A percentile compares a stretch with the other conserved stretches of the same genome.
Conservation (phyloP, 2,888 invertebrate genomes). For the Eupithecia subfuscata region DNA sequence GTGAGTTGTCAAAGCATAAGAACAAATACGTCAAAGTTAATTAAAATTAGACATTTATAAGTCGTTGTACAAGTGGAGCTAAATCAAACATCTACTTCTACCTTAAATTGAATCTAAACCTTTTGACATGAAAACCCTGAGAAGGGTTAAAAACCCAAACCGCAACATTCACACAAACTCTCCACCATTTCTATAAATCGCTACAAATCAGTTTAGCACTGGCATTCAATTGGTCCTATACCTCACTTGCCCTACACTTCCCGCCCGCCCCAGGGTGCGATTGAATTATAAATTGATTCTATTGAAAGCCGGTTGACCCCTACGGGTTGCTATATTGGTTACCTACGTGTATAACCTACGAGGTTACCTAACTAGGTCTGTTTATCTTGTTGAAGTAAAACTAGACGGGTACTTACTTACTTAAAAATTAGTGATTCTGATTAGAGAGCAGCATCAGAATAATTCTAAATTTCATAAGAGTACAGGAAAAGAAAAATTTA, state of each 20-base stretch:
- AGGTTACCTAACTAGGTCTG: background rate
- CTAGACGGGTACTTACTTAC: no score
- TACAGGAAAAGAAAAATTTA: no score
- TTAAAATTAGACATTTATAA: no score
- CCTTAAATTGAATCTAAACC: background rate
- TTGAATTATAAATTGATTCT: conserved; percentile 16
- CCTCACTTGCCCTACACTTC: background rate
- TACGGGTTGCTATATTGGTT: background rate
- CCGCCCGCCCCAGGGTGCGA: background rate
- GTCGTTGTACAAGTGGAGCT: no score
- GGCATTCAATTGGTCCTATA: conserved; percentile 6
- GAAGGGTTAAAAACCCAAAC: background rate
- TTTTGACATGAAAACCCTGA: background rate
- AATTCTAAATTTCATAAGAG: background rate
- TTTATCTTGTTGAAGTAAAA: background rate
- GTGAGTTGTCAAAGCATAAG: no score
- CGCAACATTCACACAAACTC: background rate
- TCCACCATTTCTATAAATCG: background rate
- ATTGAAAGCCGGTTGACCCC: background rate
- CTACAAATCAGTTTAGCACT: conserved; percentile 6
- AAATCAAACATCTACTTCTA: background rate
- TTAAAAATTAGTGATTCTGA: background rate
- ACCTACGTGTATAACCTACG: background rate
- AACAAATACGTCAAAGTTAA: no score
- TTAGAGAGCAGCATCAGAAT: background rate